phyloP scores from a whole-genome alignment of 1,140 invertebrate genomes.

The Gonioctena quinquepunctata region DNA sequence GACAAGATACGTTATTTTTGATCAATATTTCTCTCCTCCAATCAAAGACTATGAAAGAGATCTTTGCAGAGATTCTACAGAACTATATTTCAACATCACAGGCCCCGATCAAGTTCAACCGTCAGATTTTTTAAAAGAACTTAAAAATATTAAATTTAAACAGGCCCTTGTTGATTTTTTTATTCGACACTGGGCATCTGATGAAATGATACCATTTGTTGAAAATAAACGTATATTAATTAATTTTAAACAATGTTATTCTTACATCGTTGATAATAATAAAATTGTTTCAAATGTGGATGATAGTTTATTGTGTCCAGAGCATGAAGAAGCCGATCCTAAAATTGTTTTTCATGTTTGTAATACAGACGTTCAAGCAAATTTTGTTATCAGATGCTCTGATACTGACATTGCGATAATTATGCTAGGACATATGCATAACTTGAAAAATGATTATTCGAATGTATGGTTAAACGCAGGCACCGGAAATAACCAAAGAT shows the following conservation, averaged over 20 bases:
- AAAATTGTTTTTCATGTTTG: slow-evolving; percentile 44
- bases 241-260: slow-evolving; percentile 13
- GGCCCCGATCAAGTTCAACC: not conserved
- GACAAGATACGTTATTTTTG: slow-evolving; percentile 32
- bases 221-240: not conserved
- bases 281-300: slow-evolving; percentile 22
- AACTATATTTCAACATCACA: not conserved
- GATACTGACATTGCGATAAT: slow-evolving; percentile 51
- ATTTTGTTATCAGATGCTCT: slow-evolving; percentile 31
- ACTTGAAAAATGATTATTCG: slow-evolving; percentile 30
- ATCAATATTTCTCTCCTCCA: slow-evolving; percentile 33
- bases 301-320: slow-evolving; percentile 33
- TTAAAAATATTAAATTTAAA: slow-evolving; percentile 25
- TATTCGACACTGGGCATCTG: slow-evolving; percentile 23
- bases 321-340: slow-evolving; percentile 49
- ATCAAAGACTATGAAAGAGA: slow-evolving; percentile 37
- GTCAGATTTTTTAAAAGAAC: slow-evolving; percentile 18
- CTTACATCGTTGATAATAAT: slow-evolving; percentile 7
- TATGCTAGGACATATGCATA: slow-evolving; percentile 47
- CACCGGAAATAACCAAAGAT: slow-evolving; percentile 39
- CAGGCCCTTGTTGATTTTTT: slow-evolving; percentile 26
- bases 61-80: slow-evolving; percentile 19
- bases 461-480: slow-evolving; percentile 39
- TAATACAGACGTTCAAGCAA: slow-evolving; percentile 25
- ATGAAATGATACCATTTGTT: slow-evolving; percentile 4